phyloP scores from a whole-genome alignment of 2,888 invertebrate species.

The Belgica antarctica region DNA sequence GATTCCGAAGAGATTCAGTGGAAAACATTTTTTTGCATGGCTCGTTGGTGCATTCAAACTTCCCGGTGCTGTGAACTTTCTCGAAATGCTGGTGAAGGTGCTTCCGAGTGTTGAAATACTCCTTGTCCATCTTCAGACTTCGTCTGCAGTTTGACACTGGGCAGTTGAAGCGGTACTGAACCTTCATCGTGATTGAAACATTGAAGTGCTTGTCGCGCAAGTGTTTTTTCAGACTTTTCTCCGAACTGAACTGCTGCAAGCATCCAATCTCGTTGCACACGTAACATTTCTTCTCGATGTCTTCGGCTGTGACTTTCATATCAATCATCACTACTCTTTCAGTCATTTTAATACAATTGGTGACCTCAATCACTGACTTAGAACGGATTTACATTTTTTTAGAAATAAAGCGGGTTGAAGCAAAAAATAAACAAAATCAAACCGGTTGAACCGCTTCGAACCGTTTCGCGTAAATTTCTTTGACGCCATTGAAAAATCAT shows the following conservation, averaged over 20 bases:
- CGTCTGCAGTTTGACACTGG: slow-evolving; percentile 12
- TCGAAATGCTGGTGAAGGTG: slow-evolving; percentile 33
- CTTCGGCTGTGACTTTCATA: not conserved
- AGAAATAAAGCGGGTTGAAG: no score
- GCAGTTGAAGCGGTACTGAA: slow-evolving; percentile 18
- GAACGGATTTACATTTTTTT: no score
- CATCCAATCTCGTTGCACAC: slow-evolving; percentile 9
- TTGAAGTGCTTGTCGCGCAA: not conserved
- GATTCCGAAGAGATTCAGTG: slow-evolving; percentile 23
- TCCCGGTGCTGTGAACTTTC: slow-evolving; percentile 26
- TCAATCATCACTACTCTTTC: not conserved
- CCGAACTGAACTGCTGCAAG: not conserved
- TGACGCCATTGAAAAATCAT: no score
- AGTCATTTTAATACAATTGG: not conserved
- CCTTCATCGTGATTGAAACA: slow-evolving; percentile 1
- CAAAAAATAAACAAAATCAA: no score
- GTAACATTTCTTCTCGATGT: slow-evolving; percentile 26
- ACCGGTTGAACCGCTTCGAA: no score
- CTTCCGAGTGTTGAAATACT: slow-evolving; percentile 25
- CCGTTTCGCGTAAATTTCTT: no score
- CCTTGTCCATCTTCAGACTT: not conserved
- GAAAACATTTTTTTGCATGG: slow-evolving; percentile 27
- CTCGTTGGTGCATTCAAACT: slow-evolving; percentile 16
- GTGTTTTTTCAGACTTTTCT: slow-evolving; percentile 31
- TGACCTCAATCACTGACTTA: not conserved